These are phyloP conservation scores for Siphlonurus alternatus DNA, from an alignment of 2,888 invertebrate genomes.

Conservation along the genomic window DNA sequence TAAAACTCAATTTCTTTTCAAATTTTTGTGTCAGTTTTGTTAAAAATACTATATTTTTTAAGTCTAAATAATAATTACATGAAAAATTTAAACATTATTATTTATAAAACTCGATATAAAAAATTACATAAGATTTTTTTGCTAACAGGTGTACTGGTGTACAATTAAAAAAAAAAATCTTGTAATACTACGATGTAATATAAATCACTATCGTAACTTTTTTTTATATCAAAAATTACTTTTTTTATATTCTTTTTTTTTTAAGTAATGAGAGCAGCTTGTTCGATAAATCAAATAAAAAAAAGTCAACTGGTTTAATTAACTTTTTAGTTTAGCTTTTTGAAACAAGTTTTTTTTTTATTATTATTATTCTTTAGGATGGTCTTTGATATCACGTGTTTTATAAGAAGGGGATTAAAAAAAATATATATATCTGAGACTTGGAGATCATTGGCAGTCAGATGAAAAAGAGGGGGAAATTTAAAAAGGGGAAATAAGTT, in stretches of 20 bases:
- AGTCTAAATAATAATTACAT: too few species aligned
- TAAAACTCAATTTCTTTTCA: too few species aligned
- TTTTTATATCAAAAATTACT: background rate
- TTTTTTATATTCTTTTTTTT: background rate
- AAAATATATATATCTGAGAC: background rate
- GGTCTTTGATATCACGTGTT: background rate
- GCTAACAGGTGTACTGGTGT: too few species aligned
- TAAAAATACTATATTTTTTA: too few species aligned
- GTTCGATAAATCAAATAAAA: conserved; percentile 1
- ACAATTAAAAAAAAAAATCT: too few species aligned
- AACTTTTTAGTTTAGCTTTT: background rate
- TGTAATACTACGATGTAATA: too few species aligned
- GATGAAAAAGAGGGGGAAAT: too few species aligned
- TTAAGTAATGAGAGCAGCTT: background rate
- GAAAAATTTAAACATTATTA: too few species aligned
- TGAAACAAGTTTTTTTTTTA: background rate
- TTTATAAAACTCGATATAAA: too few species aligned
- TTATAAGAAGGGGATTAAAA: background rate
- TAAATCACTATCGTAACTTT: background rate
- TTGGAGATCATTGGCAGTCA: background rate
- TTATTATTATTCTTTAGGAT: background rate
- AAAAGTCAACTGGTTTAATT: background rate
- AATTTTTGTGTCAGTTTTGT: too few species aligned
- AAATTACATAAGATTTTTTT: too few species aligned
- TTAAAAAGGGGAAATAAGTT: background rate